Base-by-base conservation (phyloP, 2,113 vertebrate genomes). In the Myrmecobius fasciatus region DNA sequence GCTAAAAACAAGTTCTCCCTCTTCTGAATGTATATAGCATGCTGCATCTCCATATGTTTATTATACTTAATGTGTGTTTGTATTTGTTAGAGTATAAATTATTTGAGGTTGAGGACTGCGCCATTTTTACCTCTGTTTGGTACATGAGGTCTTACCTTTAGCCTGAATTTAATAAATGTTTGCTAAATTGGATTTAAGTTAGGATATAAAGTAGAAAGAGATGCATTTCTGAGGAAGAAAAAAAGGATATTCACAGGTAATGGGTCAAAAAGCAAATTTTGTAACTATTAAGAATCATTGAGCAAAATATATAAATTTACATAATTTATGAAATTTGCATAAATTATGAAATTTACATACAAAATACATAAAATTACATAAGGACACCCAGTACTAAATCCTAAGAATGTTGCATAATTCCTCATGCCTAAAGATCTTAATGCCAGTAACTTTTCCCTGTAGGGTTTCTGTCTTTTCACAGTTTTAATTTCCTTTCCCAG, bases 361-460 rank as follows among this genome's bases (percentile, higher is more conserved):
- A n/a, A n/a, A n/a, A n/a, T n/a, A n/a, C n/a, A n/a, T n/a, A n/a
- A n/a, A n/a, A n/a, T 92, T 89, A 90, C 93, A 94, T 89, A 49
- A 96, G 96, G 94, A 94, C 95, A 97, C 60, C 96, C 97, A 95
- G 92, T 96, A 97, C 96, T 92, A 95, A 97, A 93, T 96, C 95
- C 96, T 83, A 97, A 92, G 96, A 96, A 97, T 97, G 28, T 95
- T 96, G 91, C 96, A 97, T 97, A 97, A 97, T 97, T 97, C 95
- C 97, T 93, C 93, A 93, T 60, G 94, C 53, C 83, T 92, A 96
- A 95, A 95, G 91, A 96, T 95, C 96, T 97, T 97, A 95, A 97
- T 97, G 96, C 96, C 95, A 93, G 96, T 97, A 97, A 96, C 97
- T 97, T 97, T 97, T 97, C 92, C 97, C 95, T 96, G 96, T 92